Base-by-base conservation (phyloP, 1,140 invertebrate species). In the Hesperophylax magnus region DNA sequence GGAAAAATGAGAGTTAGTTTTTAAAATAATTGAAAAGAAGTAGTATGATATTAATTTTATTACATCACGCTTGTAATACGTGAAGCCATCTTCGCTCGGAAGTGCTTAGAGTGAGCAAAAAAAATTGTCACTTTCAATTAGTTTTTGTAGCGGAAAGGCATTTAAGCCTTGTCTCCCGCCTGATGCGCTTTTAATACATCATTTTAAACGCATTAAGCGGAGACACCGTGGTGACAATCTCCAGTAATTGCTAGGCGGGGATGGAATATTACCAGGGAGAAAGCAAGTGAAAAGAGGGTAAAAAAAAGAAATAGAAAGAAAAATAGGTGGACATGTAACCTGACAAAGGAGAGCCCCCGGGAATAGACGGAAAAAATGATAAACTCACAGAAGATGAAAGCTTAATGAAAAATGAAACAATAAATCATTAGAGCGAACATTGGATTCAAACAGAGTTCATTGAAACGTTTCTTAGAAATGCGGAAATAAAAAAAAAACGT, bases 201-300 rank as follows among this genome's bases (percentile, higher is more conserved):
- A 78, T 78, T 78, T 78, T 78, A 78, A 65, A 67, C 77, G n/a
- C 61, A 67, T 78, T 67, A 67, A 78, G 60, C 61, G 60, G 53
- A 14, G 24, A 20, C 56, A 47, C 52, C 60, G 58, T 60, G 34
- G 67, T 71, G 67, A 52, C 67, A 71, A 71, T 67, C 60, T 61
- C n/a, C 52, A 54, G 77, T 67, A 63, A 78, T 78, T 78, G 65
- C 61, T 15, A 27, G 74, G 52, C 20, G 61, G 61, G 22, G 31
- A 53, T 67, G 77, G 18, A 77, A 63, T 39, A 77, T 63, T 52
- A 34, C 52, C 61, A 39, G 27, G 52, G 27, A 31, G 60, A 17
- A 11, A 15, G 39, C 39, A 20, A n/a, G 27, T 20, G 67, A 22
- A 17, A 47, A 39, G 67, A 31, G 63, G 63, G 24, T 8, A 34